Percentiles rank a stretch among this genome's conserved stretches.
These are phyloP conservation scores for Mimumesa dahlbomi DNA, from an alignment of 2,888 invertebrate species.

Conservation along the genomic window DNA sequence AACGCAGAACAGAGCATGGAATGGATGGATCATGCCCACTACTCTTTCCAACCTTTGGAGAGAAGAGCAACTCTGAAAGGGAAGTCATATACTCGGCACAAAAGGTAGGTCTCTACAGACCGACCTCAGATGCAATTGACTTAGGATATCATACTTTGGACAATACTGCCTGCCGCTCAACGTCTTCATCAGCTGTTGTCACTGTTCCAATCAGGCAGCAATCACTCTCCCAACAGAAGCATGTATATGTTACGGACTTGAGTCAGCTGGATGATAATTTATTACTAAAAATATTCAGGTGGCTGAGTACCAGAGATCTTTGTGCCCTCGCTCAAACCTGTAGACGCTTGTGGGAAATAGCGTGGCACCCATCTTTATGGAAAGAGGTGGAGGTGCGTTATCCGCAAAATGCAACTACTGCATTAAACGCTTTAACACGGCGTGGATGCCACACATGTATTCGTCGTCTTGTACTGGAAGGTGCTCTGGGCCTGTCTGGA, in stretches of 20 bases:
- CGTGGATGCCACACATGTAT: constrained; percentile 72
- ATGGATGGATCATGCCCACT: constrained; percentile 76
- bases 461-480: constrained; percentile 71
- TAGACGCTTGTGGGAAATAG: constrained; percentile 87
- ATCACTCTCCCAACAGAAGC: constrained; percentile 59
- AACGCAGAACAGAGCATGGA: constrained; percentile 75
- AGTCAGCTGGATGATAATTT: constrained; percentile 83
- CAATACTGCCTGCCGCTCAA: constrained; percentile 72
- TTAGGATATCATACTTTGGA: constrained; percentile 77
- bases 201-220: constrained; percentile 54
- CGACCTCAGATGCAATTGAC: constrained; percentile 73
- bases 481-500: constrained; percentile 70
- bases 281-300: constrained; percentile 86
- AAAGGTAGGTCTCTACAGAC: constrained; percentile 70
- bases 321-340: constrained; percentile 89
- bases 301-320: constrained; percentile 87
- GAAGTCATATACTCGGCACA: constrained; percentile 66
- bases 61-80: constrained; percentile 68
- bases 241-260: constrained; percentile 50
- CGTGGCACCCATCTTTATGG: constrained; percentile 91
- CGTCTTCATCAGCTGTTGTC: constrained; percentile 66
- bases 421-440: constrained; percentile 68
- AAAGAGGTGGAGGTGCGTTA: constrained; percentile 72
- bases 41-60: constrained; percentile 71
- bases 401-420: constrained; percentile 70